A percentile compares a stretch with the other conserved stretches of the same genome.
Conservation (phyloP, 1,140 invertebrate species). For the Reticulitermes speratus region DNA sequence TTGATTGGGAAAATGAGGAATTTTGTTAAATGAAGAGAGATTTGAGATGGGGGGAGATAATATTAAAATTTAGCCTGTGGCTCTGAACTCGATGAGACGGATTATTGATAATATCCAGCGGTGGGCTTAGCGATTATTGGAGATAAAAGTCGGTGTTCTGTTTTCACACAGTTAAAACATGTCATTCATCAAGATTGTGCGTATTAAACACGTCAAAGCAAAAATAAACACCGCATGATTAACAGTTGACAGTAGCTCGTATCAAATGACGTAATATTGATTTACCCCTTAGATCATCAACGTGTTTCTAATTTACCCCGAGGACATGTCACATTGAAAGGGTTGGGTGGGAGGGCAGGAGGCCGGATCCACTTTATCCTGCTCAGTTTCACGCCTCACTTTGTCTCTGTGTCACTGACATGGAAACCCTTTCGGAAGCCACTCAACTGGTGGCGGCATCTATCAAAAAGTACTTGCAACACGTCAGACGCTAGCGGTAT, state of each 20-base stretch:
- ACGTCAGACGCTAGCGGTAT: background rate
- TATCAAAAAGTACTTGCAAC: background rate
- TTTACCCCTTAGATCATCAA: background rate
- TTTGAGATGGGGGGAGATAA: too few species aligned
- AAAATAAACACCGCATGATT: background rate
- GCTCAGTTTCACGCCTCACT: background rate
- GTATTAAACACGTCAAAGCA: background rate
- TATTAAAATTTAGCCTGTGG: too few species aligned
- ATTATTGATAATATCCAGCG: too few species aligned
- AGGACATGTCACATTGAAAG: background rate
- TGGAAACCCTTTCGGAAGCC: background rate
- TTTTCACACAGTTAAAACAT: too few species aligned
- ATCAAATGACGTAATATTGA: background rate
- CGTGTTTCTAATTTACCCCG: background rate
- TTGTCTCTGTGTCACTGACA: background rate
- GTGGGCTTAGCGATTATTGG: too few species aligned
- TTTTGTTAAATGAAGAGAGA: too few species aligned
- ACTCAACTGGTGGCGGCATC: constrained; percentile 12
- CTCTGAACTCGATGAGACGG: too few species aligned
- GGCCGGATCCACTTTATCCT: background rate
- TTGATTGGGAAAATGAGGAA: too few species aligned
- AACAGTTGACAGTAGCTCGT: background rate
- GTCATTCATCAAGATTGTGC: too few species aligned
- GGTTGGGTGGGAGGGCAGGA: background rate
- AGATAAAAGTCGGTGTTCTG: too few species aligned